These are phyloP conservation scores for Enteromius mattozi DNA, from an alignment of 2,797 vertebrate genomes.

Conservation along the genomic window DNA sequence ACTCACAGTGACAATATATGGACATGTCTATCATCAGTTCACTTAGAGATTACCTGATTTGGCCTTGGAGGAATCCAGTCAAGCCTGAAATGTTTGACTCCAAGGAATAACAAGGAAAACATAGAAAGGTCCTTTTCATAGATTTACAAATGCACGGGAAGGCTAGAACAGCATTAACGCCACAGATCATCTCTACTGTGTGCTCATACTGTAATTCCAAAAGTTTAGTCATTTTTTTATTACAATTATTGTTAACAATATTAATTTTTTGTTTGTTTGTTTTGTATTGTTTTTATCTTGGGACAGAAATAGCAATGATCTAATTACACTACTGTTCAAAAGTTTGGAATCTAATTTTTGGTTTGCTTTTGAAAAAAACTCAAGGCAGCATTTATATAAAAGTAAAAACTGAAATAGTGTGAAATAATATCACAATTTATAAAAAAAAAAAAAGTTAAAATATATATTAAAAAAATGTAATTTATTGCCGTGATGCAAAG, in stretches of 20 bases:
- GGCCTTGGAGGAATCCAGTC: constrained; percentile 37
- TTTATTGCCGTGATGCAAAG: background rate
- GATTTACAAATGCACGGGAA: background rate
- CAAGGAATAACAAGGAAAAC: background rate
- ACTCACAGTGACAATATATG: constrained; percentile 22
- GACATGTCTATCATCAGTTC: constrained; percentile 21
- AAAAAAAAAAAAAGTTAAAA: too few species aligned
- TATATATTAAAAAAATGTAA: background rate
- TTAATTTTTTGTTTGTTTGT: too few species aligned
- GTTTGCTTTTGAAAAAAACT: background rate
- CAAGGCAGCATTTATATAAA: background rate
- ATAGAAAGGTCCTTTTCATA: background rate
- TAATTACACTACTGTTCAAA: background rate
- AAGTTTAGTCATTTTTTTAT: background rate
- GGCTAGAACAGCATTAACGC: background rate
- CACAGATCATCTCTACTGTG: background rate
- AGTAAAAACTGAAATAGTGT: background rate
- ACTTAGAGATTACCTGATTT: constrained; percentile 31
- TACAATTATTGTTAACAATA: background rate
- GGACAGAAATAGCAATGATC: background rate
- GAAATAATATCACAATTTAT: background rate
- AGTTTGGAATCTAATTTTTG: background rate
- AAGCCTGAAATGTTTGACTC: constrained; percentile 35
- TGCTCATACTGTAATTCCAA: background rate
- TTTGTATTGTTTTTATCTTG: too few species aligned